phyloP scores from a whole-genome alignment of 2,113 vertebrate genomes.

The Numenius arquata region DNA sequence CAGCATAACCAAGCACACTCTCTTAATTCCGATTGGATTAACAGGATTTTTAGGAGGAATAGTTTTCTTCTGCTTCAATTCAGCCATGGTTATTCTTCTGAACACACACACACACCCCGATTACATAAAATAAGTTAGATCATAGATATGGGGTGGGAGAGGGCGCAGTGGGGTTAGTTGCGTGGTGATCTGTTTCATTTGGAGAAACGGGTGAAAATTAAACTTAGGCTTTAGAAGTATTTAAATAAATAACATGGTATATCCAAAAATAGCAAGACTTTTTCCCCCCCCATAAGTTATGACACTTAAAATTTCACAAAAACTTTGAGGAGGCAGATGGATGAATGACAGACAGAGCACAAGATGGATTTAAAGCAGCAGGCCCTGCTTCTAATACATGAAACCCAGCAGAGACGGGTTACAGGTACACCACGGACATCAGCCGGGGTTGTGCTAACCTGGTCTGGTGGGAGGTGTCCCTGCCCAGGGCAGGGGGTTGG shows the following conservation, averaged over 20 bases:
- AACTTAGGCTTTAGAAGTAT: background rate
- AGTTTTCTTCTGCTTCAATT: background rate
- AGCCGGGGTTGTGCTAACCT: no score
- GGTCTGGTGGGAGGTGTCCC: no score
- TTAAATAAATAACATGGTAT: background rate
- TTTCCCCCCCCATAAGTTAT: background rate
- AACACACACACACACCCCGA: background rate
- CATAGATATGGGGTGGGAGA: background rate
- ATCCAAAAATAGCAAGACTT: background rate
- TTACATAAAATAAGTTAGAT: slow-evolving; percentile 6
- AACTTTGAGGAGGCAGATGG: background rate
- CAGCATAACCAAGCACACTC: background rate
- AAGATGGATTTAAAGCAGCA: background rate
- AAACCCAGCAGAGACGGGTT: background rate
- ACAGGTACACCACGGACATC: no score
- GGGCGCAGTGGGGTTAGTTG: background rate
- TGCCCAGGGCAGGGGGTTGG: no score
- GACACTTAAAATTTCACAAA: background rate
- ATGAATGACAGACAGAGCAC: background rate
- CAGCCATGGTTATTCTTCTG: background rate
- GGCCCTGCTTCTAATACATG: background rate
- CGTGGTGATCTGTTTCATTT: background rate
- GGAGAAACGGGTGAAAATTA: background rate
- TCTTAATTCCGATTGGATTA: slow-evolving; percentile 8
- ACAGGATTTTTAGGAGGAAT: slow-evolving; percentile 15